These are phyloP conservation scores for Pelvicachromis taeniatus DNA, from an alignment of 2,113 vertebrate genomes.

Conservation along the genomic window DNA sequence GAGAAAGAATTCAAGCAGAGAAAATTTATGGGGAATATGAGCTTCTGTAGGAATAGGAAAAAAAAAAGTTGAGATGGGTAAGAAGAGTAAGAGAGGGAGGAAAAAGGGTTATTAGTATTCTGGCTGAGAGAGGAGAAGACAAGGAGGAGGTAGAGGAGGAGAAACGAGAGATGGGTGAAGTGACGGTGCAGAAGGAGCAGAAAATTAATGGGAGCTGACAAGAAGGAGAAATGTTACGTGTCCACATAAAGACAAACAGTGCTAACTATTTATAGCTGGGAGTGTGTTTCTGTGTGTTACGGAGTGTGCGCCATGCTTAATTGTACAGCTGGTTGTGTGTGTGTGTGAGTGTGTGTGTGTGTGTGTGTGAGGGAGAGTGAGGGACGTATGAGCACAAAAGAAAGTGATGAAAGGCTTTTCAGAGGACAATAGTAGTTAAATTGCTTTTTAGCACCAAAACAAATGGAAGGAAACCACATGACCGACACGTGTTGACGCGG, in stretches of 20 bases:
- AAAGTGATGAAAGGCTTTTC: not conserved
- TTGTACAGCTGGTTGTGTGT: not conserved
- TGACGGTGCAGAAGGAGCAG: not conserved
- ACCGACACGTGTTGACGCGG: fast-evolving
- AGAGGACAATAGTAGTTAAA: not conserved
- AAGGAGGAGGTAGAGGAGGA: not conserved
- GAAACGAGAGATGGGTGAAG: not conserved
- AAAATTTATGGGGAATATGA: constrained; percentile 46
- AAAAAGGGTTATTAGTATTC: constrained; percentile 31
- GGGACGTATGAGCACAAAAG: not conserved
- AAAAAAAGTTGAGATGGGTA: not conserved
- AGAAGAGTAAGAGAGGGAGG: not conserved
- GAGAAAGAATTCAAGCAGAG: constrained; percentile 44
- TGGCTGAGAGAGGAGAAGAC: not conserved
- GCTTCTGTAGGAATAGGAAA: constrained; percentile 14
- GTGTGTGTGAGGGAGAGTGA: not conserved
- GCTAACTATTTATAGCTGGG: constrained; percentile 35
- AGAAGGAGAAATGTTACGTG: not conserved
- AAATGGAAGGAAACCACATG: not conserved
- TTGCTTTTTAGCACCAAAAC: not conserved
- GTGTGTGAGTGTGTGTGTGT: not conserved
- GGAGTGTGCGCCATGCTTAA: not conserved
- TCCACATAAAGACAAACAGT: not conserved
- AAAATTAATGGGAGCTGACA: constrained; percentile 9
- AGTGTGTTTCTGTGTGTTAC: not conserved